Evolutionary conservation across 1,140 invertebrate genomes (phyloP).

Genomic region (Zaprionus tsacasi): DNA sequence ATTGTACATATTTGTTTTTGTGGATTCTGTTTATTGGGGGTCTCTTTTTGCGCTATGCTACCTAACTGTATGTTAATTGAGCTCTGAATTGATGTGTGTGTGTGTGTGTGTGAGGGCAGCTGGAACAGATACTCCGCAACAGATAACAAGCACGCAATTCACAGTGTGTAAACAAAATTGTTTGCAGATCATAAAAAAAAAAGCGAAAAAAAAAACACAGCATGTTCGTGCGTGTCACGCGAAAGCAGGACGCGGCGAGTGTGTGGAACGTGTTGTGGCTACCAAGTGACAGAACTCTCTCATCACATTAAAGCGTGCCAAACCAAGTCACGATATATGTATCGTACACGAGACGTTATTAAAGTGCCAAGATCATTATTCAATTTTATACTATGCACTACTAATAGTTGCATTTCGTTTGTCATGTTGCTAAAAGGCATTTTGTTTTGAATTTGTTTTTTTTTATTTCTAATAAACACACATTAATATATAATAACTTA

Average conservation of each 20-base stretch:
- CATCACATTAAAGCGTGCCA: not conserved
- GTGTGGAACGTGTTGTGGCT: not conserved
- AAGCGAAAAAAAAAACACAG: not conserved
- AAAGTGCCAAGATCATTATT: not conserved
- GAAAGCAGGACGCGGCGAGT: not conserved
- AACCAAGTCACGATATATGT: not conserved
- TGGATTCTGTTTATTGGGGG: conserved; percentile 1
- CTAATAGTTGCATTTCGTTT: not conserved
- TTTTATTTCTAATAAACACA: not conserved
- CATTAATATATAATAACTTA: not conserved
- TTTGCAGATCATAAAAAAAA: not conserved
- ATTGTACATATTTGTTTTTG: conserved; percentile 23
- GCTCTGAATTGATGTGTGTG: conserved; percentile 30
- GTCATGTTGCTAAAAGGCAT: no score
- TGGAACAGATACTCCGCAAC: conserved; percentile 41
- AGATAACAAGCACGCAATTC: conserved; percentile 39
- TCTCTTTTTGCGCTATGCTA: conserved; percentile 13
- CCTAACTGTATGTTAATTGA: conserved; percentile 64
- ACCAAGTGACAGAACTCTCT: not conserved
- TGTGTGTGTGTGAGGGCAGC: conserved; percentile 41
- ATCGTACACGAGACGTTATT: not conserved
- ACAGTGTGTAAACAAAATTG: conserved; percentile 24
- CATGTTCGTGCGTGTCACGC: not conserved
- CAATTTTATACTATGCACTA: conserved; percentile 3
- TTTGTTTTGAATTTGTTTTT: no score